Evolutionary conservation across 2,797 vertebrate species (phyloP), one percentile per base, ranked within the genome.

Genomic region (Pseudochirops cupreus): DNA sequence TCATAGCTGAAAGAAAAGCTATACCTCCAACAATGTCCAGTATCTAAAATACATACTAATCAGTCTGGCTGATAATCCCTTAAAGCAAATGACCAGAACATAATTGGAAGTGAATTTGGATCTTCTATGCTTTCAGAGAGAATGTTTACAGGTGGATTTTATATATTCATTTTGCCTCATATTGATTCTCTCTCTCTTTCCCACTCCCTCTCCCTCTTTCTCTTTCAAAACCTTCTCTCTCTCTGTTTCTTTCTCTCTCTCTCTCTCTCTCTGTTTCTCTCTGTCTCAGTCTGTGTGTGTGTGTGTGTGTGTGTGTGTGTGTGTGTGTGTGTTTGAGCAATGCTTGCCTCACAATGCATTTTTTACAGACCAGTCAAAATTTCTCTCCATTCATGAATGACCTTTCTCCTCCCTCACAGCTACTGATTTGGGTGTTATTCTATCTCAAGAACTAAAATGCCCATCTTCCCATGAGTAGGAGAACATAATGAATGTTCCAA

Each of bases 381-480:
- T 96, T 92, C 93, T 94, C 62, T 94, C 96, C 97, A 97, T 98
- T 98, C 97, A 97, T 94, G 55, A 95, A 54, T 98, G 98, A 98
- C 98, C 97, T 98, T 98, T 98, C 92, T 97, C 94, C 62, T 96
- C 95, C 96, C 94, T 97, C 97, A 98, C 94, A 97, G 95, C 94
- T 97, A 95, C 97, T 97, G 95, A 98, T 97, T 94, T 96, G 96
- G 93, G 95, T 94, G 96, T 94, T 94, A 92, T 93, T 98, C 95
- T 82, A 97, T 96, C 94, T 94, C 29, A 50, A 95, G 91, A 96
- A 92, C 95, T 96, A 95, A 96, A 97, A 97, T 97, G 96, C 93
- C 95, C 90, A 95, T 97, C 96, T 95, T 93, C 92, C 95, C 95
- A 82, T 62, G 96, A 97, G 95, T 97, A 94, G 96, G 97, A 98